phyloP scores from a whole-genome alignment of 2,888 invertebrate species.

The Ectemnius continuus region DNA sequence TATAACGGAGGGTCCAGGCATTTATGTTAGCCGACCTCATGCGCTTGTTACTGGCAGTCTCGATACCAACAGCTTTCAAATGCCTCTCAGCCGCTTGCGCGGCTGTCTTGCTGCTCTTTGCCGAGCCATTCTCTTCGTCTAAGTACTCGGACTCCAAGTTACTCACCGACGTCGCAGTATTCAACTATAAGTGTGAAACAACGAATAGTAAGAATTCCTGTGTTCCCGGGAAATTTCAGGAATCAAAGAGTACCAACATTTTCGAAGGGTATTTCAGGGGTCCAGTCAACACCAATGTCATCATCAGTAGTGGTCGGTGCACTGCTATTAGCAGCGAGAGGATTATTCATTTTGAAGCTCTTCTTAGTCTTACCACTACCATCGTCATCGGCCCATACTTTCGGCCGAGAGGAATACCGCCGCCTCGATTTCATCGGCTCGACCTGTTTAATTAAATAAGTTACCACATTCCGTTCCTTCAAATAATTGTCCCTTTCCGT shows the following conservation, averaged over 20 bases:
- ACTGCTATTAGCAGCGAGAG: constrained; percentile 63
- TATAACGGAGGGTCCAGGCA: constrained; percentile 92
- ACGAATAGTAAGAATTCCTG: background rate
- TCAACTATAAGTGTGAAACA: constrained; percentile 67
- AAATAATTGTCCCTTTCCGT: constrained; percentile 90
- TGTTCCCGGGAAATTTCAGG: background rate
- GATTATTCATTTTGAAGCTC: constrained; percentile 74
- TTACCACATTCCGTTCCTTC: constrained; percentile 90
- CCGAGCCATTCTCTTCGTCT: constrained; percentile 74
- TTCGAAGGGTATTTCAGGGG: constrained; percentile 94
- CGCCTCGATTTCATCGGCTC: constrained; percentile 85
- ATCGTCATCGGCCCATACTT: constrained; percentile 69
- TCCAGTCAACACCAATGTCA: constrained; percentile 91
- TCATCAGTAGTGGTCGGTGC: constrained; percentile 84
- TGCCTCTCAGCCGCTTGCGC: constrained; percentile 61
- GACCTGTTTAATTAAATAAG: constrained; percentile 91
- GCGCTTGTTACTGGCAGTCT: constrained; percentile 92
- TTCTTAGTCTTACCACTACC: constrained; percentile 72
- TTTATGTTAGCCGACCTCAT: constrained; percentile 93
- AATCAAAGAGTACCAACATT: constrained; percentile 82
- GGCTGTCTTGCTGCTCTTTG: constrained; percentile 64
- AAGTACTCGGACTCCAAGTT: constrained; percentile 74
- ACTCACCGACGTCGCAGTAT: constrained; percentile 73
- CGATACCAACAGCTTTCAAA: constrained; percentile 85
- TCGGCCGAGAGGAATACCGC: constrained; percentile 79